These are phyloP conservation scores for Papilio elwesi DNA, from an alignment of 2,888 invertebrate genomes.

Conservation along the genomic window DNA sequence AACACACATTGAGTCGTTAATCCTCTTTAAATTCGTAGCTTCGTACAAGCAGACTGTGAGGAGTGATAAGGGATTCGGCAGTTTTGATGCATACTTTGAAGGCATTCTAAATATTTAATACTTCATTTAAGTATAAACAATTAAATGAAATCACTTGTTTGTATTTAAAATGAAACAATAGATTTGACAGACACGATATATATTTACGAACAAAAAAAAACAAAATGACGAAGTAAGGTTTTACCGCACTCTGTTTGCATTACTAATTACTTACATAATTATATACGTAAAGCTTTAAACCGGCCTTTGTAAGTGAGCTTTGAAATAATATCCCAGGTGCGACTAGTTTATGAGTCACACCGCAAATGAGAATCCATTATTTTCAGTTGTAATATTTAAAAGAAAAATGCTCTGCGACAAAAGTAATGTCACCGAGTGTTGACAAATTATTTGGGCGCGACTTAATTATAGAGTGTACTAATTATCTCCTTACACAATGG, in stretches of 20 bases:
- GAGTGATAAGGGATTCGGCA: slow-evolving; percentile 29
- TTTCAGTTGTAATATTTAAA: slow-evolving; percentile 22
- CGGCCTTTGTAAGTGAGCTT: slow-evolving; percentile 20
- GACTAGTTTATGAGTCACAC: slow-evolving; percentile 21
- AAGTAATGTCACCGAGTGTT: slow-evolving; percentile 14
- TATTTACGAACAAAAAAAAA: not conserved
- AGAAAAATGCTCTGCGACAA: slow-evolving; percentile 14
- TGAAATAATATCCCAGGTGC: slow-evolving; percentile 30
- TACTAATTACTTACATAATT: slow-evolving; percentile 29
- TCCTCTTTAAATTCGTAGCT: slow-evolving; percentile 29
- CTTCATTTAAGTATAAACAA: not conserved
- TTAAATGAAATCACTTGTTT: not conserved
- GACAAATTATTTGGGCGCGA: slow-evolving; percentile 27
- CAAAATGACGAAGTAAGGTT: not conserved
- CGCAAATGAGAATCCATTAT: slow-evolving; percentile 25
- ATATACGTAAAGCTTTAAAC: slow-evolving; percentile 17
- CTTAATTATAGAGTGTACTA: slow-evolving; percentile 13
- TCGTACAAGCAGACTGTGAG: slow-evolving; percentile 22
- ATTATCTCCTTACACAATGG: slow-evolving; percentile 9
- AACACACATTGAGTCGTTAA: slow-evolving; percentile 15
- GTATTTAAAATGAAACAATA: not conserved
- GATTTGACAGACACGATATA: not conserved
- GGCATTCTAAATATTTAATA: not conserved
- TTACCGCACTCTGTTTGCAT: slow-evolving; percentile 1
- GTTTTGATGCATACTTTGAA: slow-evolving; percentile 6